Evolutionary conservation across 2,888 invertebrate species (phyloP).

Genomic region (Augochlorella aurata): DNA sequence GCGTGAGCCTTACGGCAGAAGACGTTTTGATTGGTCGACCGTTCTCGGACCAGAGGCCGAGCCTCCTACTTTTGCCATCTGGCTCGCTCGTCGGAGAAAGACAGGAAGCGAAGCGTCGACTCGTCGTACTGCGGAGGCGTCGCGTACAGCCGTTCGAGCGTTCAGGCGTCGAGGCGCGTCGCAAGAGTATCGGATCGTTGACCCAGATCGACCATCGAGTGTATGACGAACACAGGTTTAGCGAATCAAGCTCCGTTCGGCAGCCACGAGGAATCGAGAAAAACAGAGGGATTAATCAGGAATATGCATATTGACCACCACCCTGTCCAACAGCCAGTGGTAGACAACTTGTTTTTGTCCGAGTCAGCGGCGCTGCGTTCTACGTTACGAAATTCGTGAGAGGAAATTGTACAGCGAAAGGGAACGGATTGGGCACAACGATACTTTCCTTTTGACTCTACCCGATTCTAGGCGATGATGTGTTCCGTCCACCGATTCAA

Average conservation of each 20-base stretch:
- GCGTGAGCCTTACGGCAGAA: not conserved
- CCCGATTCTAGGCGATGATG: not conserved
- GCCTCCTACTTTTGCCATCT: constrained; percentile 49
- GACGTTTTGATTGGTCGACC: constrained; percentile 51
- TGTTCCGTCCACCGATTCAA: no score
- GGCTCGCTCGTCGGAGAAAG: constrained; percentile 13
- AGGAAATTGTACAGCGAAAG: not conserved
- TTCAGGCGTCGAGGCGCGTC: no score
- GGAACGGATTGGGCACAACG: not conserved
- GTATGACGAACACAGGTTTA: not conserved
- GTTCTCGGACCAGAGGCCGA: constrained; percentile 49
- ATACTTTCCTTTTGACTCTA: not conserved
- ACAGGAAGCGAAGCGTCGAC: constrained; percentile 32
- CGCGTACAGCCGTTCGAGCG: no score
- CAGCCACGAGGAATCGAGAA: not conserved
- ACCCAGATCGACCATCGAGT: constrained; percentile 40
- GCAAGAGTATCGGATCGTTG: constrained; percentile 39
- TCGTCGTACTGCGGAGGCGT: no score
- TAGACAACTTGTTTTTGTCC: not conserved
- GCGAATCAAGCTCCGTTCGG: not conserved
- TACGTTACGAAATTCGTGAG: not conserved
- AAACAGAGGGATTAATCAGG: not conserved
- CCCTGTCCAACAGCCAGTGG: no score
- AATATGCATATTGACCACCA: not conserved
- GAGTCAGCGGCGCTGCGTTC: not conserved